Base-by-base conservation (phyloP, 2,113 vertebrate species). In the Nematolebias whitei region DNA sequence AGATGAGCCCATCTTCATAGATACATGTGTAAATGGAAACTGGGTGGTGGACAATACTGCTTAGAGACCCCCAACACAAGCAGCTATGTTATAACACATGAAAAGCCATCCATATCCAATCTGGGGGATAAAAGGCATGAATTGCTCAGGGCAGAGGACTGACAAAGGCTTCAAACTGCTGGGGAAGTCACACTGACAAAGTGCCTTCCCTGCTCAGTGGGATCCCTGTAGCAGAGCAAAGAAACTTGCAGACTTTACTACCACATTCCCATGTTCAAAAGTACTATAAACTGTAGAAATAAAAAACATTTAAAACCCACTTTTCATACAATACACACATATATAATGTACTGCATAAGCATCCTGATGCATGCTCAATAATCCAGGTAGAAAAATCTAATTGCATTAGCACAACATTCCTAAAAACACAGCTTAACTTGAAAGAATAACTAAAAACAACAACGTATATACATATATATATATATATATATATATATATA, bases 81-180 rank as follows among this genome's bases (percentile, higher is more conserved):
- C 64, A 83, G 57, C 80, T 76, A 45, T 58, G 43, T 75, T 63
- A 81, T 78, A 87, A 81, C 75, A 73, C 56, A 76, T 26, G 16
- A 66, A 84, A 82, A 80, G 50, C 29, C 76, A 76, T 66, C 78
- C 76, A 82, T 65, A 80, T 74, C 76, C 72, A 85, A 75, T 85
- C 65, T 80, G 44, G 26, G 67, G 64, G 63, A 66, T 84, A 81
- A 83, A 78, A 82, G 56, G 69, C 70, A 76, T 80, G 71, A 22
- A 74, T 65, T 74, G 79, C 72, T 82, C 7, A 14, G 49, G 74
- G 68, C 22, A 32, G 50, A 24, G 53, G 59, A 40, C 41, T 66
- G 60, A 68, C 47, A 72, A 68, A 83, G 79, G 57, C 57, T 79
- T 76, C 2, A 18, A 59, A 68, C 71, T 72, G 41, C 47, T 5